Percentiles rank a stretch among this genome's conserved stretches.
phyloP scores from a whole-genome alignment of 2,888 invertebrate species.

The Heliconius erato region DNA sequence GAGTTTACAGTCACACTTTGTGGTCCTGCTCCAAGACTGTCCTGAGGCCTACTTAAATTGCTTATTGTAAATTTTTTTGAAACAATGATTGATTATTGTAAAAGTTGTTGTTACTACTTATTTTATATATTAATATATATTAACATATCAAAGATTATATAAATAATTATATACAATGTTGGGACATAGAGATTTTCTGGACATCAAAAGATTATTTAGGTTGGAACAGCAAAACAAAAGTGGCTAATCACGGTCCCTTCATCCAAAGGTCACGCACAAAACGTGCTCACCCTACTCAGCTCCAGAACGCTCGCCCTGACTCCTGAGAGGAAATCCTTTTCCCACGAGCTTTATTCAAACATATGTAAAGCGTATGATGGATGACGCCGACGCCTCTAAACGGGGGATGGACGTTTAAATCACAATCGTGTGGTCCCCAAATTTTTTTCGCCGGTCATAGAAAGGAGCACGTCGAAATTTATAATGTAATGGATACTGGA shows the following conservation, averaged over 20 bases:
- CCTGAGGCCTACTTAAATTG: background rate
- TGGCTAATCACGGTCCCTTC: conserved; percentile 42
- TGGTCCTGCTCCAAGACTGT: too few relatives aligned
- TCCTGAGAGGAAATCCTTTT: conserved; percentile 86
- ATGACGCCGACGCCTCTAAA: conserved; percentile 76
- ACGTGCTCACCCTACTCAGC: conserved; percentile 67
- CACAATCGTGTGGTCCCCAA: conserved; percentile 79
- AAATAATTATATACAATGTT: background rate
- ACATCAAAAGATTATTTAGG: background rate
- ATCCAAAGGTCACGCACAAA: conserved; percentile 41
- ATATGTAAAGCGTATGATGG: conserved; percentile 87
- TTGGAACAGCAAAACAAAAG: conserved; percentile 34
- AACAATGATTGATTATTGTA: background rate
- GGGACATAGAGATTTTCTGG: background rate
- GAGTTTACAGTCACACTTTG: too few relatives aligned
- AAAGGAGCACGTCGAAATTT: conserved; percentile 72
- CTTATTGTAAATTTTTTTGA: too few relatives aligned
- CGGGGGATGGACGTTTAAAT: conserved; percentile 82
- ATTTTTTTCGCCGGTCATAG: conserved; percentile 82
- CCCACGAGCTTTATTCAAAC: conserved; percentile 87
- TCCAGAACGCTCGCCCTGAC: conserved; percentile 77
- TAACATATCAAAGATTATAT: background rate
- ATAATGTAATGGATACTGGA: conserved; percentile 80
- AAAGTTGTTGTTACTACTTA: background rate
- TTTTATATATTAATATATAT: background rate